phyloP scores from a whole-genome alignment of 2,797 vertebrate species.

The Urophycis tenuis region DNA sequence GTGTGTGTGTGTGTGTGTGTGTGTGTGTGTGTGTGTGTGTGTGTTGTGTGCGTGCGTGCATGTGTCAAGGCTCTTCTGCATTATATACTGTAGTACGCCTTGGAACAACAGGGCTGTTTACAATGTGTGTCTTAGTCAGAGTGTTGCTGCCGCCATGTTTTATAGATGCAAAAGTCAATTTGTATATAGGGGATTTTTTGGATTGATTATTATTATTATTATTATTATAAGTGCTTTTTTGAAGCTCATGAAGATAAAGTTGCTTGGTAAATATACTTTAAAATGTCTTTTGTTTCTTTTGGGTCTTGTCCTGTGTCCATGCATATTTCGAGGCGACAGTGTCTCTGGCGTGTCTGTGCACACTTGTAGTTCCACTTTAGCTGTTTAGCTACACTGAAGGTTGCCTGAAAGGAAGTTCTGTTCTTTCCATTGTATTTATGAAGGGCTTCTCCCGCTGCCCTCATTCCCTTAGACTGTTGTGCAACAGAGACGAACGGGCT shows the following conservation, averaged over 20 bases:
- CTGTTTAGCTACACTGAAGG: constrained; percentile 59
- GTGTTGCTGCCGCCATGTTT: constrained; percentile 74
- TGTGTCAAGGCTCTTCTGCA: constrained; percentile 66
- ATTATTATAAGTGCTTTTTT: constrained; percentile 80
- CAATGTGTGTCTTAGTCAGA: constrained; percentile 69
- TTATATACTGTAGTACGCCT: constrained; percentile 68
- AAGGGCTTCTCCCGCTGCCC: constrained; percentile 45
- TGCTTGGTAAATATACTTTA: constrained; percentile 65
- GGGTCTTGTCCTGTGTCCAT: constrained; percentile 55
- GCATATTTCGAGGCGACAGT: constrained; percentile 66
- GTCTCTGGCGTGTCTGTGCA: constrained; percentile 53
- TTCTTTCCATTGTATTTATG: constrained; percentile 56
- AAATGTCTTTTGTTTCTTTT: constrained; percentile 43
- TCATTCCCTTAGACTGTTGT: constrained; percentile 61
- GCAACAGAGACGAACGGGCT: constrained; percentile 68
- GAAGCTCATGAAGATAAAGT: constrained; percentile 74
- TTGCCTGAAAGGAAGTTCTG: constrained; percentile 52
- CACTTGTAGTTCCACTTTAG: constrained; percentile 58
- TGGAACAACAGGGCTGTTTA: constrained; percentile 71
- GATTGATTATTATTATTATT: constrained; percentile 44
- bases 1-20: no score
- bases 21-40: no score
- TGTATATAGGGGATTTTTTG: constrained; percentile 85
- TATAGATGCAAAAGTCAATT: constrained; percentile 82
- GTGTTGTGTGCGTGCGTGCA: no score